Evolutionary conservation across 2,888 invertebrate species (phyloP).

Genomic region (Myathropa florea): DNA sequence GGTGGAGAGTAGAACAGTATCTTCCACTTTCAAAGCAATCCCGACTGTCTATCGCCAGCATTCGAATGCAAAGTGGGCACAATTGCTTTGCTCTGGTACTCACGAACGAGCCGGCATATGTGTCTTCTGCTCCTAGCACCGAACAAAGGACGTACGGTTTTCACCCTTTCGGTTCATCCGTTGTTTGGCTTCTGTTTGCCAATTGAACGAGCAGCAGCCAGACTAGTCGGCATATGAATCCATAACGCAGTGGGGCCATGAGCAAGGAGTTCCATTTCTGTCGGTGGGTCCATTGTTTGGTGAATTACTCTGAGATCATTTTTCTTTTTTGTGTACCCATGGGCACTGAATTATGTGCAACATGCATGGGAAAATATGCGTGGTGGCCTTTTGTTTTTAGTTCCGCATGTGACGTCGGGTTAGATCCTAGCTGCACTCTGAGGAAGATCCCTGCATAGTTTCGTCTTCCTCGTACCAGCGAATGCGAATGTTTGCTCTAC

Average conservation of each 20-base stretch:
- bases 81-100: conserved; percentile 26
- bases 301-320: conserved; percentile 56
- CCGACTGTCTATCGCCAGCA: conserved; percentile 45
- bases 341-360: conserved; percentile 44
- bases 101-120: background rate
- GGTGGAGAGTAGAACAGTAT: background rate
- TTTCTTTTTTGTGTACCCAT: conserved; percentile 4
- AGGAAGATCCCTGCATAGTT: conserved; percentile 45
- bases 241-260: background rate
- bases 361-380: conserved; percentile 36
- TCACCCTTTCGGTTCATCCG: conserved; percentile 34
- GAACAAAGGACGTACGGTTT: conserved; percentile 26
- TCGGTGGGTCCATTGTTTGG: conserved; percentile 57
- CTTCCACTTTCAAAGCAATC: conserved; percentile 34
- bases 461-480: conserved; percentile 17
- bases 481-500: conserved; percentile 60
- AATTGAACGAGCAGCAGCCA: conserved; percentile 13
- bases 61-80: conserved; percentile 31
- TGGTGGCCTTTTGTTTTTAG: conserved; percentile 46
- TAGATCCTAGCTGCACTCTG: conserved; percentile 24
- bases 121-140: background rate
- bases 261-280: conserved; percentile 31
- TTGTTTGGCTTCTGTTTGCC: conserved; percentile 17
- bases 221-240: background rate
- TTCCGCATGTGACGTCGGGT: conserved; percentile 19